phyloP scores from a whole-genome alignment of 23 tunicate genomes.

The Styela clava region DNA sequence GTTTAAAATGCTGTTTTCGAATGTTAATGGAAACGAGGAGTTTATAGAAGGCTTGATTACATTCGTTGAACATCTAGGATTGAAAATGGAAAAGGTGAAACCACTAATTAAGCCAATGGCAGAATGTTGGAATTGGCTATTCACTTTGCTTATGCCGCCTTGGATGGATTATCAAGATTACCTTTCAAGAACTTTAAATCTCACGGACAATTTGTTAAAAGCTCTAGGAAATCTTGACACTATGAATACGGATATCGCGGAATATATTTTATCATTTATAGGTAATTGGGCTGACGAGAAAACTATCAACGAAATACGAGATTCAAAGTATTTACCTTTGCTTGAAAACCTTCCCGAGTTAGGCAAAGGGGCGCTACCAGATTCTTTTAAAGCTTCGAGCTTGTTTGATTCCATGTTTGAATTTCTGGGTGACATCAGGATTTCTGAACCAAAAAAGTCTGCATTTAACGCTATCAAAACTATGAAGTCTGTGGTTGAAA shows the following conservation, averaged over 20 bases:
- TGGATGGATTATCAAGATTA: neutral
- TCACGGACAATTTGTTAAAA: neutral
- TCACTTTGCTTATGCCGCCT: neutral
- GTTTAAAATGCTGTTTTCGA: neutral
- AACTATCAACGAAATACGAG: neutral
- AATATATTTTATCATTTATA: neutral
- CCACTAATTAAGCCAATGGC: neutral
- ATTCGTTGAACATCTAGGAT: neutral
- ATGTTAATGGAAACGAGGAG: neutral
- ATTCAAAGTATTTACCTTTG: neutral
- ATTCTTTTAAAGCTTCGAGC: neutral
- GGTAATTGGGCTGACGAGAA: neutral
- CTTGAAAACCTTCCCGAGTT: conserved; percentile 6
- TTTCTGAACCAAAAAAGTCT: neutral
- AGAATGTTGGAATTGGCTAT: neutral
- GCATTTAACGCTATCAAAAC: neutral
- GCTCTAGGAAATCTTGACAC: neutral
- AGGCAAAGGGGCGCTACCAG: neutral
- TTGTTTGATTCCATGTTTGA: conserved; percentile 10
- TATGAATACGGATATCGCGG: neutral
- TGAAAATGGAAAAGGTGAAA: neutral
- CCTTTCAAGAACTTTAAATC: neutral
- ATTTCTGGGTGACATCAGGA: neutral
- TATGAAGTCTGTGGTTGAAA: neutral
- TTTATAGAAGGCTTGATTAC: neutral